Evolutionary conservation across 2,113 vertebrate genomes (phyloP).

Genomic region (Chaetodon trifascialis): DNA sequence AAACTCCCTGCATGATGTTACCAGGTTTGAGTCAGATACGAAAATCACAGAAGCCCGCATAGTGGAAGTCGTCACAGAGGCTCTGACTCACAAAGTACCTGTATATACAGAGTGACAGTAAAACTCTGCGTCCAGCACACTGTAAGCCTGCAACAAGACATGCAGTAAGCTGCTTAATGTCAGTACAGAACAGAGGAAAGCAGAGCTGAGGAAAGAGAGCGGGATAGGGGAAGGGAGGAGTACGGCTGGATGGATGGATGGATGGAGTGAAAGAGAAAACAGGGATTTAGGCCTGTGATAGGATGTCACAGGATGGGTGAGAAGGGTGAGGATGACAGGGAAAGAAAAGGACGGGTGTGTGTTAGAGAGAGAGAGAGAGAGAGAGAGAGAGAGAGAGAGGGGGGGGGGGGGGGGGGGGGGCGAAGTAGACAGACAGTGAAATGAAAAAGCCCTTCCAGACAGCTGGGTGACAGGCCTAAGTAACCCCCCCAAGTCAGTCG

Average conservation of each 20-base stretch:
- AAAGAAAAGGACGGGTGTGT: slow-evolving; percentile 52
- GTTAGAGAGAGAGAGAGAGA: slow-evolving; percentile 18
- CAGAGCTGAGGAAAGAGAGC: slow-evolving; percentile 34
- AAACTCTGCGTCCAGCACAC: slow-evolving; percentile 70
- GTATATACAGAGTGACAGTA: slow-evolving; percentile 76
- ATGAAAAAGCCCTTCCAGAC: slow-evolving; percentile 64
- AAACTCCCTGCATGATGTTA: slow-evolving; percentile 46
- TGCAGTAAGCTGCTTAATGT: slow-evolving; percentile 79
- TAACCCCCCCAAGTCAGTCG: slow-evolving; percentile 54
- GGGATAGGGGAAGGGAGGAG: slow-evolving; percentile 32
- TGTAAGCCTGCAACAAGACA: slow-evolving; percentile 74
- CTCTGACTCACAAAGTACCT: slow-evolving; percentile 77
- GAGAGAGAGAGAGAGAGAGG: slow-evolving; percentile 21
- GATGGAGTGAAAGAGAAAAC: slow-evolving; percentile 34
- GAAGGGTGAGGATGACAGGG: slow-evolving; percentile 52
- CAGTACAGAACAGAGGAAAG: slow-evolving; percentile 69
- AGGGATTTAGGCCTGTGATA: slow-evolving; percentile 61
- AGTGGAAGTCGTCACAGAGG: slow-evolving; percentile 36
- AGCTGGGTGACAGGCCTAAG: slow-evolving; percentile 71
- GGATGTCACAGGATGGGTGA: slow-evolving; percentile 53
- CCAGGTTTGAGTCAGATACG: slow-evolving; percentile 36
- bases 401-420: no score
- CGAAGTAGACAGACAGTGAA: slow-evolving; percentile 52
- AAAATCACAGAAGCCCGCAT: slow-evolving; percentile 35
- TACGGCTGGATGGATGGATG: slow-evolving; percentile 48